Conservation (phyloP, 2,888 invertebrate species). For the Orthosia incerta region DNA sequence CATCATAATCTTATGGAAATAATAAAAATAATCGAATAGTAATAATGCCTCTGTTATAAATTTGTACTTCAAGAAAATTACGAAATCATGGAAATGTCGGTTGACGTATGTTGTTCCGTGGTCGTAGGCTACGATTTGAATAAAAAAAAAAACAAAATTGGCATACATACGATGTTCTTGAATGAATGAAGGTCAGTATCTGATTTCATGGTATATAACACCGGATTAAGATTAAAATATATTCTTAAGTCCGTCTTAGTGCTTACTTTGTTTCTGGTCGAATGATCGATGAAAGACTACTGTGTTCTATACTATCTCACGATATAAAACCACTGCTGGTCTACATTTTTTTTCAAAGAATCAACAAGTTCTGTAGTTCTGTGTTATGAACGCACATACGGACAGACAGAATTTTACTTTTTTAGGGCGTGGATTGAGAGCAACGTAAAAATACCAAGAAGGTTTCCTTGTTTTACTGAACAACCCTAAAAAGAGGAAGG, state of each 20-base stretch:
- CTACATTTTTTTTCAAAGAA: no score
- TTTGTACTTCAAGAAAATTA: background rate
- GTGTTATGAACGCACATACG: background rate
- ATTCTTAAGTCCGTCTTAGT: background rate
- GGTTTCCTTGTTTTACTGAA: background rate
- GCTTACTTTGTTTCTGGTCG: background rate
- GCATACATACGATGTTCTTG: background rate
- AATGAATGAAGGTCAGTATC: background rate
- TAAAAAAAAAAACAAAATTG: background rate
- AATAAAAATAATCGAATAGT: slow-evolving; percentile 14
- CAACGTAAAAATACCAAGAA: background rate
- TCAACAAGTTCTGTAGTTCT: no score
- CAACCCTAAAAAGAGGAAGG: background rate
- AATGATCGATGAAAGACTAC: background rate
- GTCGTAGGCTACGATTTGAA: background rate
- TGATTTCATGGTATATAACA: slow-evolving; percentile 1
- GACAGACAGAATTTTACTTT: background rate
- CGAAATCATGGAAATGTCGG: background rate
- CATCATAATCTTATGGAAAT: slow-evolving; percentile 7
- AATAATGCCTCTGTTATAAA: slow-evolving; percentile 6
- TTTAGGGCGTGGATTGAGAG: background rate
- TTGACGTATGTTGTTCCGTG: background rate
- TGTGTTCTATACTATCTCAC: background rate
- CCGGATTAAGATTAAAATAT: background rate
- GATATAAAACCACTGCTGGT: no score